A percentile compares a stretch with the other conserved stretches of the same genome.
phyloP scores from a whole-genome alignment of 2,113 vertebrate species.

The Lasiurus cinereus region DNA sequence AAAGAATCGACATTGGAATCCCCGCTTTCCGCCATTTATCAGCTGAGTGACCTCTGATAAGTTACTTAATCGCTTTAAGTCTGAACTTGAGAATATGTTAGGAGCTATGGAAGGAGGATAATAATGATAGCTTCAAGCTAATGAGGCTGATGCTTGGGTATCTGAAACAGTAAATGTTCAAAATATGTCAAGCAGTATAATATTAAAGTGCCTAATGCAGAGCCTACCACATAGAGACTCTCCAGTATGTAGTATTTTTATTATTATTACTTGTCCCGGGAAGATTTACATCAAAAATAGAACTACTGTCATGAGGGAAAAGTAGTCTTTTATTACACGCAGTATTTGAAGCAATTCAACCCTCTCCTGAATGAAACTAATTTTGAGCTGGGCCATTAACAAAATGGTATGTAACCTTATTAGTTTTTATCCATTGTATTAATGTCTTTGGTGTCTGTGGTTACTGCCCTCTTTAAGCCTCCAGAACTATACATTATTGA shows the following conservation, averaged over 20 bases:
- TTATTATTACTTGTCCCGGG: background rate
- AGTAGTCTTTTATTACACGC: background rate
- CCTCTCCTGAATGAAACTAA: constrained; percentile 31
- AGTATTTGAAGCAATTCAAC: constrained; percentile 35
- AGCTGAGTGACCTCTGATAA: background rate
- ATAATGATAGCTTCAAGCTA: background rate
- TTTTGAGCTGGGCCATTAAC: background rate
- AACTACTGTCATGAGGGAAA: background rate
- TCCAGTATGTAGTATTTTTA: background rate
- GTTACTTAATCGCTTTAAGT: background rate
- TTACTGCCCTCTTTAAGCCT: background rate
- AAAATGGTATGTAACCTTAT: background rate
- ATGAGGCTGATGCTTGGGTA: background rate
- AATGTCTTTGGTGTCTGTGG: background rate
- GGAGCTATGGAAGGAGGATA: background rate
- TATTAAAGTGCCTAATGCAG: background rate
- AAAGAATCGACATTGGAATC: background rate
- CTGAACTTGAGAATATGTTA: background rate
- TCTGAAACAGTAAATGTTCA: background rate
- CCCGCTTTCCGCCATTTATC: background rate
- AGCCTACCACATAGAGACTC: background rate
- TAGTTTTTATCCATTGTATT: background rate
- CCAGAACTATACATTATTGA: background rate
- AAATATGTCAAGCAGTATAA: background rate
- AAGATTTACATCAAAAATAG: constrained; percentile 28